These are phyloP conservation scores for Pseudomyrmex concolor DNA, from an alignment of 1,140 invertebrate species.

Conservation along the genomic window DNA sequence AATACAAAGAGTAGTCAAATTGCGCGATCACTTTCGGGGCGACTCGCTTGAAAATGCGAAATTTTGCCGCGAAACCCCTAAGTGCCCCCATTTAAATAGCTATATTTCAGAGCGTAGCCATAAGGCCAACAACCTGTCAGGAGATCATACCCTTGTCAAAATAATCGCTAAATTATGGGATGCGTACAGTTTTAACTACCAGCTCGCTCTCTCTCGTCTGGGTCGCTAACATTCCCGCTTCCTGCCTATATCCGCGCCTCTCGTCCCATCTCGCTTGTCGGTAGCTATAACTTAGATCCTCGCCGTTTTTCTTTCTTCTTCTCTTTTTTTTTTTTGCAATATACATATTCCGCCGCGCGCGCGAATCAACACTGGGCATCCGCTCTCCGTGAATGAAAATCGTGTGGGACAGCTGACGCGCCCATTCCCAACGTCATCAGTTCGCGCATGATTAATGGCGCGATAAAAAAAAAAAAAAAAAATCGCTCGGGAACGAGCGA, in stretches of 20 bases:
- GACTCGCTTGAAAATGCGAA: slow-evolving; percentile 62
- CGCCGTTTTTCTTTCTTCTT: slow-evolving; percentile 12
- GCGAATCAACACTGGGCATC: slow-evolving; percentile 40
- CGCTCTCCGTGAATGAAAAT: slow-evolving; percentile 59
- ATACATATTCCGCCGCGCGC: slow-evolving; percentile 3
- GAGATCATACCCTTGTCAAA: slow-evolving; percentile 84
- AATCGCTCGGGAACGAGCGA: slow-evolving; percentile 51
- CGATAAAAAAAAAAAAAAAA: slow-evolving; percentile 73
- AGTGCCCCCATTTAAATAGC: slow-evolving; percentile 79
- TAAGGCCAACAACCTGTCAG: slow-evolving; percentile 81
- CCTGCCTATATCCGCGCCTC: slow-evolving; percentile 75
- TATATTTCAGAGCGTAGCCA: slow-evolving; percentile 78
- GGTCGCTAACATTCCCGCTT: slow-evolving; percentile 77
- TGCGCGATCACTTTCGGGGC: neutral
- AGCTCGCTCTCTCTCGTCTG: slow-evolving; percentile 43
- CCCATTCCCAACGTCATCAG: slow-evolving; percentile 63
- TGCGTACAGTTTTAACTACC: slow-evolving; percentile 79
- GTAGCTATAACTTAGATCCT: slow-evolving; percentile 59
- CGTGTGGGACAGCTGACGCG: slow-evolving; percentile 66
- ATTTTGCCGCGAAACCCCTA: slow-evolving; percentile 71
- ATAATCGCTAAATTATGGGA: slow-evolving; percentile 85
- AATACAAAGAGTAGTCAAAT: neutral
- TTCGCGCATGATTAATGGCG: slow-evolving; percentile 67
- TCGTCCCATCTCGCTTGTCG: slow-evolving; percentile 68
- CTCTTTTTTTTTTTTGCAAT: neutral